Percentiles rank a stretch among this genome's conserved stretches.
Evolutionary conservation across 2,113 vertebrate species (phyloP).

Genomic region (Mixornis gularis): DNA sequence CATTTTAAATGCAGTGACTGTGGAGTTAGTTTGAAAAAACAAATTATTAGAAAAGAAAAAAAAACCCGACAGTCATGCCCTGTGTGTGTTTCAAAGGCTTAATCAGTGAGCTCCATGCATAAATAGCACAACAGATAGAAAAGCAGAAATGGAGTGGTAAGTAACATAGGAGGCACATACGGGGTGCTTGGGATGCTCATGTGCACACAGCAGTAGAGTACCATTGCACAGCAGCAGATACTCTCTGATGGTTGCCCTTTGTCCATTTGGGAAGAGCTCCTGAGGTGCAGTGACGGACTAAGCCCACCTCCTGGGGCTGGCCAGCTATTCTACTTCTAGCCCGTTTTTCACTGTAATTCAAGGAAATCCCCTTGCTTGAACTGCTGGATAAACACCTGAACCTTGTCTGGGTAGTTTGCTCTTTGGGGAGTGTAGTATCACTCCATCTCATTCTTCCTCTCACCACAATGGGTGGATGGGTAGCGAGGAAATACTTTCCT

Average conservation of each 20-base stretch:
- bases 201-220: not conserved
- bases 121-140: not conserved
- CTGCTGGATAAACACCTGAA: not conserved
- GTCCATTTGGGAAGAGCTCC: not conserved
- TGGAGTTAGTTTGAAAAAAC: not conserved
- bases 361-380: not conserved
- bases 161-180: not conserved
- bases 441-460: not conserved
- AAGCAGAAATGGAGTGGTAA: not conserved
- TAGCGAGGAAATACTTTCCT: not conserved
- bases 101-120: not conserved
- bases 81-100: not conserved
- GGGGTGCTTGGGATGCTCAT: not conserved
- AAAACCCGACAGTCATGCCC: not conserved
- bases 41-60: not conserved
- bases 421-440: not conserved
- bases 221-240: not conserved
- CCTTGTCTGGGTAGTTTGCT: rapidly evolving
- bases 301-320: not conserved
- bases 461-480: rapidly evolving
- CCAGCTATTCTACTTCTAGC: not conserved
- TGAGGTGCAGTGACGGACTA: not conserved
- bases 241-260: not conserved
- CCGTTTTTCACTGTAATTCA: not conserved
- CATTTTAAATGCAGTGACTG: not conserved